Conservation (phyloP, 1,140 invertebrate species). For the Limonius californicus region DNA sequence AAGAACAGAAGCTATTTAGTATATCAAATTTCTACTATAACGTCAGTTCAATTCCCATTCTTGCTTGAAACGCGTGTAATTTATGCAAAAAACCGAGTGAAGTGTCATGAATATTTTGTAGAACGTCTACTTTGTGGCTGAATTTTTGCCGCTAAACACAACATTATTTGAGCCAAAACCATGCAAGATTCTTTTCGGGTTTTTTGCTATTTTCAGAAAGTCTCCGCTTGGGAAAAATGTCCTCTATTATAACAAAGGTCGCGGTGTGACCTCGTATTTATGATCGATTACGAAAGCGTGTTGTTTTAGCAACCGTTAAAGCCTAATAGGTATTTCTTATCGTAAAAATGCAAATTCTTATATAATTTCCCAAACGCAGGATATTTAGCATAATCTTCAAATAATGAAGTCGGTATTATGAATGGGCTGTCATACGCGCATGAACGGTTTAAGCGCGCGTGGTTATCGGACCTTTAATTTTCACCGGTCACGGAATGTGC, state of each 20-base stretch:
- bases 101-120: background rate
- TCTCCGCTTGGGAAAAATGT: background rate
- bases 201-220: background rate
- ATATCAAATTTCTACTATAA: background rate
- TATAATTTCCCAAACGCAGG: slow-evolving; percentile 24
- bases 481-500: slow-evolving; percentile 35
- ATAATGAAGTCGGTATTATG: slow-evolving; percentile 41
- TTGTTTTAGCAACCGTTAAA: slow-evolving; percentile 22
- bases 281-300: slow-evolving; percentile 31
- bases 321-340: slow-evolving; percentile 33
- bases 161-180: too few species aligned
- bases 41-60: background rate
- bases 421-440: slow-evolving; percentile 38
- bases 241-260: background rate
- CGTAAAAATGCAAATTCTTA: slow-evolving; percentile 36
- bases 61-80: background rate
- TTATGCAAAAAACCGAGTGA: background rate
- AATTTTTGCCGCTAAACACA: background rate
- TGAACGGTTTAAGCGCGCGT: slow-evolving; percentile 26
- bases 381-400: slow-evolving; percentile 37
- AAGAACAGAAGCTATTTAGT: background rate
- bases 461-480: slow-evolving; percentile 34
- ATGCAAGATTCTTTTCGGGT: too few species aligned
- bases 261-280: slow-evolving; percentile 21
- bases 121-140: background rate